phyloP scores from a whole-genome alignment of 2,113 vertebrate species.

The Campylomormyrus tamandua region DNA sequence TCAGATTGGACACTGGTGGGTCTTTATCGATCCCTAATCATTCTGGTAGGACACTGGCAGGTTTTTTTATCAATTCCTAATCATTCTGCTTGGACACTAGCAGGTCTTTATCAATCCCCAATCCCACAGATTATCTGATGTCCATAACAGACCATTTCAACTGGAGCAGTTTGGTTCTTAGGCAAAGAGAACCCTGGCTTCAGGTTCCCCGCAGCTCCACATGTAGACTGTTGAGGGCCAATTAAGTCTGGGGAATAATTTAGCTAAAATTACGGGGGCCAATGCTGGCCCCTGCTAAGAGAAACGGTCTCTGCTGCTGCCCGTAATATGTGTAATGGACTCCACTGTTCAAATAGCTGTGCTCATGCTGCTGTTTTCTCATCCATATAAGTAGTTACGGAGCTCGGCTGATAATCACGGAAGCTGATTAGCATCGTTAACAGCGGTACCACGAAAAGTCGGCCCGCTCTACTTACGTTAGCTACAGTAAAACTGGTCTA shows the following conservation, averaged over 20 bases:
- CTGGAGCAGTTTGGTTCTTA: background rate
- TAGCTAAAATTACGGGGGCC: slow-evolving; percentile 50
- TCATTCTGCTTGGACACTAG: background rate
- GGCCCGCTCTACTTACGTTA: background rate
- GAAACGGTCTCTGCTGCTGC: slow-evolving; percentile 41
- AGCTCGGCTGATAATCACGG: background rate
- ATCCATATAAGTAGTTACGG: slow-evolving; percentile 16
- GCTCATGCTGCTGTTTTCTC: slow-evolving; percentile 21
- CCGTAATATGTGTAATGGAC: slow-evolving; percentile 49
- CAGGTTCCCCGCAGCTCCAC: slow-evolving; percentile 18
- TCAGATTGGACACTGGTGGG: background rate
- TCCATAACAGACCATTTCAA: background rate
- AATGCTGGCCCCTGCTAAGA: slow-evolving; percentile 43
- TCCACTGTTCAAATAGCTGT: slow-evolving; percentile 12
- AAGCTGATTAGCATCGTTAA: slow-evolving; percentile 2
- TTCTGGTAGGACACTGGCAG: background rate
- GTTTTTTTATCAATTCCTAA: no score
- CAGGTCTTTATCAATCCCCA: background rate
- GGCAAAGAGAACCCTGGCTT: background rate
- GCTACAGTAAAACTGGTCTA: no score
- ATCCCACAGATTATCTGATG: background rate
- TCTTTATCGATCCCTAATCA: background rate
- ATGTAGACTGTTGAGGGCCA: slow-evolving; percentile 46
- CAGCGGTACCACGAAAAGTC: background rate
- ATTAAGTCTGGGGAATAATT: slow-evolving; percentile 59